Evolutionary conservation across 2,113 vertebrate species (phyloP).

Genomic region (Limanda limanda): DNA sequence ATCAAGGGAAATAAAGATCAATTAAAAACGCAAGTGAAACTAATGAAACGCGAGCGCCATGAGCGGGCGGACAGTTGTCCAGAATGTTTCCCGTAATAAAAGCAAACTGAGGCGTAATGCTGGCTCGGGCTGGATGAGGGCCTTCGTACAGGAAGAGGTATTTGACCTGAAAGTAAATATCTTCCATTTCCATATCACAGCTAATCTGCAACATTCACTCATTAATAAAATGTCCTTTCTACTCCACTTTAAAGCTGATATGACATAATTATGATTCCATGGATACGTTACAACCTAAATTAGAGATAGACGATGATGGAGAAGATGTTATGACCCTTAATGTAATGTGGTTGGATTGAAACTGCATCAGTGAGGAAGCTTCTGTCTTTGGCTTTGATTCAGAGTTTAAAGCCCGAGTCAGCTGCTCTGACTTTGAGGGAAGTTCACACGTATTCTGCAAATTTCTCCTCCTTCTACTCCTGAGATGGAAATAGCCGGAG

Average conservation of each 20-base stretch:
- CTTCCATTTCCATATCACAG: constrained; percentile 2
- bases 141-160: constrained; percentile 14
- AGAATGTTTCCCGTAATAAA: constrained; percentile 69
- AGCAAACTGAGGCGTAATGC: constrained; percentile 50
- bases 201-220: constrained; percentile 9
- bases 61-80: constrained; percentile 77
- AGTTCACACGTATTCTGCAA: constrained; percentile 37
- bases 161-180: constrained; percentile 16
- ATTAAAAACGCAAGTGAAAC: constrained; percentile 83
- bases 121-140: constrained; percentile 30
- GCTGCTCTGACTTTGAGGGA: constrained; percentile 34
- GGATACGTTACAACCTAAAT: neutral
- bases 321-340: neutral
- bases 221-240: neutral
- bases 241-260: neutral
- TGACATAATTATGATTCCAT: neutral
- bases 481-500: constrained; percentile 54
- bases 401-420: constrained; percentile 6
- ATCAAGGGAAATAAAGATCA: constrained; percentile 86
- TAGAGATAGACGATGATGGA: too few relatives aligned
- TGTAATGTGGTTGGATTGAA: neutral
- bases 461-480: constrained; percentile 50
- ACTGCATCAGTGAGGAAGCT: neutral
- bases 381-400: neutral
- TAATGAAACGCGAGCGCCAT: constrained; percentile 80